These are phyloP conservation scores for Setophaga kirtlandii DNA, from an alignment of 2,113 vertebrate species.

Conservation along the genomic window DNA sequence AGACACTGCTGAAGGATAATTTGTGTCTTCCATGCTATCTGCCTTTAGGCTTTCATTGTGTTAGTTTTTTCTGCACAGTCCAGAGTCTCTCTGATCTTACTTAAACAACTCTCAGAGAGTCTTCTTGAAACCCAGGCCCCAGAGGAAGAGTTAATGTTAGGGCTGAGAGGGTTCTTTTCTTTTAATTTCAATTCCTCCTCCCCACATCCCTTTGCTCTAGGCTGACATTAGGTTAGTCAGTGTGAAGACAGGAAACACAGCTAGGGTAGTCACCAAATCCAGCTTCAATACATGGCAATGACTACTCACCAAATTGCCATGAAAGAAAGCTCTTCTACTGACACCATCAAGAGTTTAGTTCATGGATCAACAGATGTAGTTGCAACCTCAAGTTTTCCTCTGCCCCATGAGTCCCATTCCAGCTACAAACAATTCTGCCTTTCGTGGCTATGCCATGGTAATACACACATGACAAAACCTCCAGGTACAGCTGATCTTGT, in stretches of 20 bases:
- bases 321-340: neutral
- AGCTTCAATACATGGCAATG: neutral
- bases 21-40: neutral
- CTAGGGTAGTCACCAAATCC: neutral
- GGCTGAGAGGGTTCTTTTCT: neutral
- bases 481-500: neutral
- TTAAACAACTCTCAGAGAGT: neutral
- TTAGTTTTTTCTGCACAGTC: neutral
- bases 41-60: neutral
- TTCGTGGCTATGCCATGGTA: neutral
- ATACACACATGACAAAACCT: neutral
- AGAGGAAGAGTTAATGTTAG: neutral
- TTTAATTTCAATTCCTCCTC: neutral
- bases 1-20: neutral
- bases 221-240: neutral
- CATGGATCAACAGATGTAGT: neutral
- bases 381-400: neutral
- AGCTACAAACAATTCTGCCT: neutral
- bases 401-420: neutral
- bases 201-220: neutral
- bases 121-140: neutral
- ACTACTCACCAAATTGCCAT: rapidly evolving
- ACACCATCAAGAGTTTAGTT: neutral
- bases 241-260: neutral
- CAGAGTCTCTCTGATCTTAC: neutral